Base-by-base conservation (phyloP, 2,113 vertebrate genomes). In the Tragelaphus imberbis region DNA sequence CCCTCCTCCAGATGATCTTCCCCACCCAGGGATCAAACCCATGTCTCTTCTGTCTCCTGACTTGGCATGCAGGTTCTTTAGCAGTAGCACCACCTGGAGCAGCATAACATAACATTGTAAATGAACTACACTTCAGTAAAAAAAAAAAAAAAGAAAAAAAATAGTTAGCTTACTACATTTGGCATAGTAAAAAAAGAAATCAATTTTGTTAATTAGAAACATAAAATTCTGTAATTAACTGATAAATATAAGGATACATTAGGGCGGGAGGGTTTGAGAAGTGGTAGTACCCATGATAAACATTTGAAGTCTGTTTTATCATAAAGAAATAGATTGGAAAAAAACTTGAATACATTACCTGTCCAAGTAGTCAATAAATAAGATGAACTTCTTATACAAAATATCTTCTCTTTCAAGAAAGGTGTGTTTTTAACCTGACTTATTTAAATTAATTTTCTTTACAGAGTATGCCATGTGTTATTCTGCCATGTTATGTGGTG, bases 381-480 rank as follows among this genome's bases (percentile, higher is more conserved):
- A 98, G 68, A 56, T 85, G 55, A 95, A 98, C 27, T 12, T 59
- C 77, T 96, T 91, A 77, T 15, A 90, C 89, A 90, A 86, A 96
- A 94, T 59, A 44, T 88, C 93, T 98, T 96, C 89, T 92, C 58
- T 92, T 56, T 56, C 44, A 91, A 96, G 92, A 71, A 11, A 23
- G 89, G 65, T 79, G 0, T 75, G n/a, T 90, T 98, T 98, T 94
- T 97, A 98, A 98, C 94, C 40, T 95, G 97, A 97, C 33, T 97
- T 97, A 79, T 95, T 98, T 94, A 98, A 98, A 98, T 97, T 97
- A 93, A 96, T 97, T 98, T 98, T 97, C 93, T 97, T 98, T 98
- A 91, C 53, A 75, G 47, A 56, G 71, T 65, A 53, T 95, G 40
- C 59, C 61, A 97, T 98, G 80, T 77, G 68, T 98, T 98, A 98